A percentile compares a stretch with the other conserved stretches of the same genome.
These are phyloP conservation scores for Steinernema khuongi DNA, from an alignment of 1,140 invertebrate genomes.

Conservation along the genomic window DNA sequence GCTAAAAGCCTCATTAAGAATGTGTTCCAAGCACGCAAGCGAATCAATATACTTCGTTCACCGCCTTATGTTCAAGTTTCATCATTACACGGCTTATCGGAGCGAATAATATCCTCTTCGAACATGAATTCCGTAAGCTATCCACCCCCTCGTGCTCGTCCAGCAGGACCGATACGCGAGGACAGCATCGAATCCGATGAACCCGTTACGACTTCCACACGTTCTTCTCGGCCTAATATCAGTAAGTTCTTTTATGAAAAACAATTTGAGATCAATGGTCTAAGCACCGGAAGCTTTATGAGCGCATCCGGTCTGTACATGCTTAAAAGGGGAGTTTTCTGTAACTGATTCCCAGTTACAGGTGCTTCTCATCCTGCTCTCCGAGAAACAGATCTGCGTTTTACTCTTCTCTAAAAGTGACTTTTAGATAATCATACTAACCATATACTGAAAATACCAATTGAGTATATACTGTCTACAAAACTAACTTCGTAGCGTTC, in stretches of 20 bases:
- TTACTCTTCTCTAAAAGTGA: too few relatives aligned
- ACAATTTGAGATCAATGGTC: conserved; percentile 1
- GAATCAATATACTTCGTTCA: neutral
- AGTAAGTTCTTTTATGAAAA: neutral
- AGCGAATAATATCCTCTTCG: neutral
- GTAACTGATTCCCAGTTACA: too few relatives aligned
- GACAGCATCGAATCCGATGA: conserved; percentile 5
- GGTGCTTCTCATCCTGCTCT: too few relatives aligned
- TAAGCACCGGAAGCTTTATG: neutral
- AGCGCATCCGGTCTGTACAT: conserved; percentile 12
- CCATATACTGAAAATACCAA: too few relatives aligned
- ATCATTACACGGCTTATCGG: neutral
- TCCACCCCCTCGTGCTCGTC: neutral
- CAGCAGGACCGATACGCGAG: neutral
- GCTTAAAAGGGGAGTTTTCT: too few relatives aligned
- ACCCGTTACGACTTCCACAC: neutral
- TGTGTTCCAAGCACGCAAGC: neutral
- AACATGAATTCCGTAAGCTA: neutral
- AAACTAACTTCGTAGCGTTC: too few relatives aligned
- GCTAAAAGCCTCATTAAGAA: neutral
- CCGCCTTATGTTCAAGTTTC: too few relatives aligned
- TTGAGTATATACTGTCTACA: too few relatives aligned
- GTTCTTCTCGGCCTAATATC: neutral
- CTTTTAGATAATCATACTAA: too few relatives aligned
- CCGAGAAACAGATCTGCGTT: too few relatives aligned